Percentiles rank a stretch among this genome's conserved stretches.
These are phyloP conservation scores for Notechis scutatus DNA, from an alignment of 2,113 vertebrate species.

Conservation along the genomic window DNA sequence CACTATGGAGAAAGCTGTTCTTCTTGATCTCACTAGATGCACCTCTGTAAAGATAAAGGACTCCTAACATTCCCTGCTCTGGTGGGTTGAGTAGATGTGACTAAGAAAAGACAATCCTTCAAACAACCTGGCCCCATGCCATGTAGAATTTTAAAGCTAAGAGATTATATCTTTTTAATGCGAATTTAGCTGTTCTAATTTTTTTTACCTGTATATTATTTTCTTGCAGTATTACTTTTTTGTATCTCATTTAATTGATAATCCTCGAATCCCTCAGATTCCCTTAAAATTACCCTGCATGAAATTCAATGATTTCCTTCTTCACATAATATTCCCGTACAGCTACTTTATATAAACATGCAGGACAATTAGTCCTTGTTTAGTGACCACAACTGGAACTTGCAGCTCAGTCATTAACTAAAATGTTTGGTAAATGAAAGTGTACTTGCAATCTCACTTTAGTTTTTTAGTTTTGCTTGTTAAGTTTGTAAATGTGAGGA, in stretches of 20 bases:
- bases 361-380: not conserved
- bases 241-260: not conserved
- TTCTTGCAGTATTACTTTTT: not conserved
- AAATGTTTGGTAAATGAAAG: not conserved
- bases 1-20: too few species aligned
- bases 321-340: too few species aligned
- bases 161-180: not conserved
- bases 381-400: not conserved
- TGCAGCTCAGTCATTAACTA: not conserved
- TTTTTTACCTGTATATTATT: not conserved
- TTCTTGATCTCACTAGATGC: too few species aligned
- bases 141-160: not conserved
- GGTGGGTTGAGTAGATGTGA: too few species aligned
- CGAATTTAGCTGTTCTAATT: not conserved
- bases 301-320: not conserved
- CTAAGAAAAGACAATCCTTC: too few species aligned
- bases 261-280: not conserved
- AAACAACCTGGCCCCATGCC: too few species aligned
- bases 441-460: not conserved
- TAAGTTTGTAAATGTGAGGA: too few species aligned
- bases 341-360: not conserved
- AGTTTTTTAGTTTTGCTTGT: not conserved
- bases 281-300: not conserved
- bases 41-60: too few species aligned
- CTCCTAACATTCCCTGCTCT: too few species aligned